Base-by-base conservation (phyloP, 2,888 invertebrate genomes). In the Platerodrilus igneus region DNA sequence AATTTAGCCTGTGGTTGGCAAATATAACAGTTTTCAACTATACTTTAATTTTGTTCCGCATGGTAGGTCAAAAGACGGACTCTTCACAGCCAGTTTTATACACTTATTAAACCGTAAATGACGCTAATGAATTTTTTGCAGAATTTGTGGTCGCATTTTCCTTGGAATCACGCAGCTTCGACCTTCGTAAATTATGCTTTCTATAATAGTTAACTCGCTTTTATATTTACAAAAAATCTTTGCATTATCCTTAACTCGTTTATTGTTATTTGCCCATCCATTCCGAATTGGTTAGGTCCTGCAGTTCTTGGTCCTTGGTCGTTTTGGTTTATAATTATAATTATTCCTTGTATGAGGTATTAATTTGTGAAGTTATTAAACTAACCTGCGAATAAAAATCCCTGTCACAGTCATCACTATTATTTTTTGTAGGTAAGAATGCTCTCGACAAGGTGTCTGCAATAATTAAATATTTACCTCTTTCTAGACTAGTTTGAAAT, bases 21-120 rank as follows among this genome's bases (percentile, higher is more conserved):
- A 2, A 34, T 6, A 4, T 23, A 22, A 45, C 53, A 54, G 4
- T 41, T 40, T 28, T 29, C 9, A 13, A 48, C 45, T 27, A 43
- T 30, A 50, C 33, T 30, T 46, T 47, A 13, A 55, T 55, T 27
- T 50, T 45, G 25, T 43, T 45, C 11, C 27, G 45, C 30, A 52
- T 52, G 6, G 36, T 21, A 8, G 55, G 53, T 56, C 55, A 57
- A 29, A 48, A 58, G 8, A 57, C 14, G 20, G 45, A 39, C 16
- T 47, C 39, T 22, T 49, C 31, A n/a, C n/a, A 1, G 57, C 54
- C 9, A 51, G 26, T 7, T 25, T 37, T 40, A 50, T 50, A 31
- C 48, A 52, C 31, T 53, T 54, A 25, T 51, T 53, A 3, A 52
- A 37, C 4, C 57, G 52, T 21, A 55, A 23, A 36, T 60, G 58